These are phyloP conservation scores for Trachemys scripta DNA, from an alignment of 2,113 vertebrate genomes.

Conservation along the genomic window DNA sequence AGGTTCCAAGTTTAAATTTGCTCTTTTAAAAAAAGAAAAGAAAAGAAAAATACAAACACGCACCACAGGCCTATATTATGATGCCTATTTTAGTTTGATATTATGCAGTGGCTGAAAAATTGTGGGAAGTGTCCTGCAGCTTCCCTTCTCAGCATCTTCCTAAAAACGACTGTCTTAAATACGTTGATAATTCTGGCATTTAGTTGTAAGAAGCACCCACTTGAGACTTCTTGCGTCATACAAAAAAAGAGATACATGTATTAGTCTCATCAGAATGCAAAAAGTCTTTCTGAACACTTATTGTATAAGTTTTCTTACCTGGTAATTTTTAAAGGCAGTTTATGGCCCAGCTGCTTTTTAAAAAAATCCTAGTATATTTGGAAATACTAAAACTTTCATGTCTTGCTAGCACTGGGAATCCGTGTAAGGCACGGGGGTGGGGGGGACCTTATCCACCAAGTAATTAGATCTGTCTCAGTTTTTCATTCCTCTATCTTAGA, in stretches of 20 bases:
- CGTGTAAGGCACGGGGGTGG: neutral
- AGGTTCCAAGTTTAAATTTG: neutral
- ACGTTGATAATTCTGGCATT: neutral
- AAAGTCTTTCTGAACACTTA: neutral
- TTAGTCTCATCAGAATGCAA: neutral
- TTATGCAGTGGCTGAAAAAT: neutral
- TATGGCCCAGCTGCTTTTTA: neutral
- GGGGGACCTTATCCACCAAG: neutral
- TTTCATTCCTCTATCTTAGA: neutral
- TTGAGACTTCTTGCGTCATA: slow-evolving; percentile 5
- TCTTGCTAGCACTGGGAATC: neutral
- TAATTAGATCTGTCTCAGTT: neutral
- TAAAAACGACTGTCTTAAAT: neutral
- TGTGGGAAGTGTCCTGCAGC: neutral
- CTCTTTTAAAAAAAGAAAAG: neutral
- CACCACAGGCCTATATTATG: slow-evolving; percentile 36
- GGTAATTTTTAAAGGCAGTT: neutral
- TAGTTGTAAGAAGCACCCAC: slow-evolving; percentile 6
- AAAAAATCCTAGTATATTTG: neutral
- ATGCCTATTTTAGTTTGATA: slow-evolving; percentile 19
- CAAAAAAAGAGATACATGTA: neutral
- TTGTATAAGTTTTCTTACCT: neutral
- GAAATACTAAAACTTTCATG: neutral
- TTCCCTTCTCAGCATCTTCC: slow-evolving; percentile 11
- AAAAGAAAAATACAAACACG: slow-evolving; percentile 34